Percentiles rank a stretch among this genome's conserved stretches.
Evolutionary conservation across 92 coral and sea anemone species (phyloP).

Genomic region (Actinernus sp.): DNA sequence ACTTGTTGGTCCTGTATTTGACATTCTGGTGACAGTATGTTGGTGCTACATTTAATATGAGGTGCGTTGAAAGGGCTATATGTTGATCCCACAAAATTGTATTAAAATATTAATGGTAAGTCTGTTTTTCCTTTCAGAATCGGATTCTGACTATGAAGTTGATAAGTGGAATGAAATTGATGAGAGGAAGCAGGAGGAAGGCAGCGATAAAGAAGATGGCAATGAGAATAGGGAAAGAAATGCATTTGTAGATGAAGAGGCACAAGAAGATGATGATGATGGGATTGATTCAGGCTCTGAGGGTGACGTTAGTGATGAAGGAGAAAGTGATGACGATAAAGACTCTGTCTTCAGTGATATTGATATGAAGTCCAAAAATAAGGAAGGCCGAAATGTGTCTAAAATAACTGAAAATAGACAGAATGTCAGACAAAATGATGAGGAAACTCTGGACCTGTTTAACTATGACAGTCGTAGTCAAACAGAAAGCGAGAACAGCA

Average conservation of each 20-base stretch:
- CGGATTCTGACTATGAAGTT: conserved; percentile 86
- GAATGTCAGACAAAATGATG: conserved; percentile 31
- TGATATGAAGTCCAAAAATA: neutral
- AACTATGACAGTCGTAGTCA: conserved; percentile 63
- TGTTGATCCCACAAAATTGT: too few relatives aligned
- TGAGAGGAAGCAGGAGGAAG: conserved; percentile 86
- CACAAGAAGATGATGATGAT: conserved; percentile 47
- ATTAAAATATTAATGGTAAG: neutral
- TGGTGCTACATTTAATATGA: too few relatives aligned
- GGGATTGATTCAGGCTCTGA: conserved; percentile 72
- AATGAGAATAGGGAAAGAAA: conserved; percentile 18
- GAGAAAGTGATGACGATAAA: conserved; percentile 42
- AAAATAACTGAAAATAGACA: neutral
- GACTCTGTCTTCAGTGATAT: conserved; percentile 18
- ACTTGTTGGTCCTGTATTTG: too few relatives aligned
- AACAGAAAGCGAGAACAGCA: conserved; percentile 33
- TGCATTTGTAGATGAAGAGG: conserved; percentile 65
- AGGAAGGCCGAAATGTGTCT: conserved; percentile 13
- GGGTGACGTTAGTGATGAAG: conserved; percentile 80
- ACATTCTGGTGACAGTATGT: too few relatives aligned
- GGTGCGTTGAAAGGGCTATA: too few relatives aligned
- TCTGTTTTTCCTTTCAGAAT: conserved; percentile 16
- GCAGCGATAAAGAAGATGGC: conserved; percentile 40
- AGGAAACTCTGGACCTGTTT: conserved; percentile 83
- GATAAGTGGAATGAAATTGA: conserved; percentile 93